These are phyloP conservation scores for Epizoanthus rinbou DNA, from an alignment of 92 coral and sea anemone genomes.

Conservation along the genomic window DNA sequence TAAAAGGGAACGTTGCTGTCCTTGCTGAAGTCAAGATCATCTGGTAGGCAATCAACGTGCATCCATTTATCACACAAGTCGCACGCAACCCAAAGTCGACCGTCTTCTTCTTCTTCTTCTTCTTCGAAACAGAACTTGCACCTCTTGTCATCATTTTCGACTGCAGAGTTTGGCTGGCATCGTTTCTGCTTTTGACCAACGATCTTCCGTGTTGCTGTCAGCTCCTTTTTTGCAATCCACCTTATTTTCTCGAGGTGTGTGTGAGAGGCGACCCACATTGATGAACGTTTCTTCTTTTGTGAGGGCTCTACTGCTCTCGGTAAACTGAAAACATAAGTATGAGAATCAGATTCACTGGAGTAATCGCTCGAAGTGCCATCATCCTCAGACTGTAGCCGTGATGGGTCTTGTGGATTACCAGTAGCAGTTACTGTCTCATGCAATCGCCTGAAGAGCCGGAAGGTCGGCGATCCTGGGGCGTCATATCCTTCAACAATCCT, in stretches of 20 bases:
- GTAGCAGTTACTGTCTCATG: neutral
- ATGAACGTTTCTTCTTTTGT: no score
- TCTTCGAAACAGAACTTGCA: conserved; percentile 14
- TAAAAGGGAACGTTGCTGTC: conserved; percentile 1
- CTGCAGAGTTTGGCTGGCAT: no score
- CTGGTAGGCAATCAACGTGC: conserved; percentile 28
- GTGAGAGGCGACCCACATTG: no score
- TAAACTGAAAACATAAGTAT: no score
- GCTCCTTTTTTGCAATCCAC: neutral
- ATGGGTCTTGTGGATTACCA: no score
- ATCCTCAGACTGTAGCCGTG: no score
- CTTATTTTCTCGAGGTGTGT: neutral
- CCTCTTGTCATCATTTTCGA: conserved; percentile 9
- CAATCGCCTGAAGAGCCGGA: neutral
- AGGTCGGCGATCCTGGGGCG: neutral
- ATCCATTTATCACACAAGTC: conserved; percentile 12
- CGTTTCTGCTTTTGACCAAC: neutral
- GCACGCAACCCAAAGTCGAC: conserved; percentile 9
- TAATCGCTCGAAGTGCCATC: no score
- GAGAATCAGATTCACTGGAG: no score
- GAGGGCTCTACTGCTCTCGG: no score
- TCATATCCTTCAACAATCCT: conserved; percentile 28
- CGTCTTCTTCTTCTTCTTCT: conserved; percentile 16
- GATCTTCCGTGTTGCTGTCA: neutral
- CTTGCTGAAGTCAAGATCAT: conserved; percentile 17